A percentile compares a stretch with the other conserved stretches of the same genome.
Evolutionary conservation across 2,888 invertebrate species (phyloP).

Genomic region (Baccha elongata): DNA sequence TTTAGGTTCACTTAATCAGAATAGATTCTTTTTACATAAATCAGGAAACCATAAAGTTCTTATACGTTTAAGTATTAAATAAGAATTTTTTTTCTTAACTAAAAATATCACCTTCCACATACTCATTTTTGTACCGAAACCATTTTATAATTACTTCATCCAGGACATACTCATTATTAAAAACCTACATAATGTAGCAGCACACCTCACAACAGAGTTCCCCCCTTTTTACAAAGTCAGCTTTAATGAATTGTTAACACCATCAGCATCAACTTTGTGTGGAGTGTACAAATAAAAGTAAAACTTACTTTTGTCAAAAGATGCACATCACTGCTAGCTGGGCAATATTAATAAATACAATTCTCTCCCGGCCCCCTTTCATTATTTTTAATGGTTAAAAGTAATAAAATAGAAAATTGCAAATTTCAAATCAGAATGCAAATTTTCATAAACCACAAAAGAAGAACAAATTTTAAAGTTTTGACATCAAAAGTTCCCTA

Average conservation of each 20-base stretch:
- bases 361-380: constrained; percentile 2
- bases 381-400: constrained; percentile 6
- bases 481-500: constrained; percentile 73
- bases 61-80: no score
- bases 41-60: no score
- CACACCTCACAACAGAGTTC: no score
- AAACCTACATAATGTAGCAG: no score
- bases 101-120: no score
- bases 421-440: constrained; percentile 61
- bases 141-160: no score
- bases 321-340: neutral
- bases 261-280: neutral
- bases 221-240: no score
- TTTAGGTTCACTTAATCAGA: no score
- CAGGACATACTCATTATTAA: no score
- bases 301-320: neutral
- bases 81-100: no score
- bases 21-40: no score
- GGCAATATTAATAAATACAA: constrained; percentile 31
- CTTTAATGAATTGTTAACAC: constrained; percentile 33
- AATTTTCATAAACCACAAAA: constrained; percentile 53
- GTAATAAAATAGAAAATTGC: constrained; percentile 55
- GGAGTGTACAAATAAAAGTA: neutral
- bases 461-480: constrained; percentile 59
- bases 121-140: no score